Percentiles rank a stretch among this genome's conserved stretches.
Conservation (phyloP, 2,797 vertebrate species). For the Danio albolineatus region DNA sequence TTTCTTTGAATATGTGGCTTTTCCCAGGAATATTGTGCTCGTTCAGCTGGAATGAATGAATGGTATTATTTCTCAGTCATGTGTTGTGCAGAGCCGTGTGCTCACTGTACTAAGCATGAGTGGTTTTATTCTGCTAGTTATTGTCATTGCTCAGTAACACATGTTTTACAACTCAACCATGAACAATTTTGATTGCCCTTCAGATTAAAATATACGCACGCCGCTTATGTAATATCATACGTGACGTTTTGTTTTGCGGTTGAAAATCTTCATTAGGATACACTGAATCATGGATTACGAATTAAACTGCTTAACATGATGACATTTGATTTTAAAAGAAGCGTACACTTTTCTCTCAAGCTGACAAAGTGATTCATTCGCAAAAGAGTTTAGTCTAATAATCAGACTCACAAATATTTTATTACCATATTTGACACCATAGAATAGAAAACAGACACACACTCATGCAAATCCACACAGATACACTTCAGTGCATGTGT, state of each 20-base stretch:
- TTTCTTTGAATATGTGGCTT: conserved; percentile 47
- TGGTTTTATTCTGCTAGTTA: conserved; percentile 65
- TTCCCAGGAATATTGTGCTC: conserved; percentile 54
- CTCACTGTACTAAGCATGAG: conserved; percentile 62
- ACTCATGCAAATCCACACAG: conserved; percentile 40
- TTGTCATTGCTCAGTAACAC: conserved; percentile 67
- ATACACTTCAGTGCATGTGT: conserved; percentile 50
- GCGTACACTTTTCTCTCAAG: background rate
- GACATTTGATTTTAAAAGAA: conserved; percentile 2
- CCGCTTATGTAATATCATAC: conserved; percentile 58
- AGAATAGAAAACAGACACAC: conserved; percentile 58
- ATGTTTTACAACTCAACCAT: conserved; percentile 66
- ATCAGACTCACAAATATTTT: conserved; percentile 68
- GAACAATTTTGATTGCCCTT: conserved; percentile 66
- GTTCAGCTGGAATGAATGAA: conserved; percentile 60
- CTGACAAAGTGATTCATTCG: conserved; percentile 67
- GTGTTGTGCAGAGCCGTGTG: conserved; percentile 59
- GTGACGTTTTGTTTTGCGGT: conserved; percentile 30
- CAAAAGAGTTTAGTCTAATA: conserved; percentile 67
- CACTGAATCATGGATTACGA: conserved; percentile 6
- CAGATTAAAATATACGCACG: conserved; percentile 65
- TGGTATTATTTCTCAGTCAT: conserved; percentile 63
- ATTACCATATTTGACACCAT: conserved; percentile 61
- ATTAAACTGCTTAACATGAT: conserved; percentile 30
- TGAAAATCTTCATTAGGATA: conserved; percentile 46